Evolutionary conservation across 2,888 invertebrate species (phyloP), one percentile per base, ranked within the genome.

Genomic region (Drosophila tripunctata): DNA sequence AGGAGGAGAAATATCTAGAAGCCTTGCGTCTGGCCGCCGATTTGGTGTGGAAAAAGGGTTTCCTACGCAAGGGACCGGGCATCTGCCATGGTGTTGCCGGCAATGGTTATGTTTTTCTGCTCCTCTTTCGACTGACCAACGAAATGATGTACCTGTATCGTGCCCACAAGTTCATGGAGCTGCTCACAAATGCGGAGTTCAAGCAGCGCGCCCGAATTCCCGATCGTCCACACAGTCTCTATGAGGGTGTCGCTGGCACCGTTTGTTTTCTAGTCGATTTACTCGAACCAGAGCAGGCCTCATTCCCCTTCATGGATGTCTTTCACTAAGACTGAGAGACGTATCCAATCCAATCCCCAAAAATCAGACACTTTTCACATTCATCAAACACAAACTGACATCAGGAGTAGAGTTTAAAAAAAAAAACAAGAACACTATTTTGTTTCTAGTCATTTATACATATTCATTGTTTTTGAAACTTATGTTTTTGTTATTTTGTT

Each of bases 61-160:
- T 98, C 24, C 92, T 98, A 30, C 94, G 93, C 71, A 98, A 98
- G 91, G 97, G 98, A 0, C 97, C 97, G 6, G 96, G 97, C 0
- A 94, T 98, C 64, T 98, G 97, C 88, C 97, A 98, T 87, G 98
- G 98, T 1, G 93, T 97, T 0, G 95, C 95, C 15, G 97, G 97
- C 27, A 96, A 94, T 90, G 96, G 94, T 10, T 96, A 96, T 90
- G 95, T 94, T 0, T 96, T 96, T 80, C 91, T 97, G 40, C 91
- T 96, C 0, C 91, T 97, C 6, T 94, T 96, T 87, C 93, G 96
- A 68, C 91, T 97, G 51, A 96, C 96, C 8, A 92, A 93, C 6
- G 94, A 96, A 69, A 89, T 92, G 4, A 94, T 94, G 88, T 94
- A 96, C 90, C 91, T 96, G n/a, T 92, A 95, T 81, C 92, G 95